These are phyloP conservation scores for Ooceraea biroi DNA, from an alignment of 1,140 invertebrate genomes.

Conservation along the genomic window DNA sequence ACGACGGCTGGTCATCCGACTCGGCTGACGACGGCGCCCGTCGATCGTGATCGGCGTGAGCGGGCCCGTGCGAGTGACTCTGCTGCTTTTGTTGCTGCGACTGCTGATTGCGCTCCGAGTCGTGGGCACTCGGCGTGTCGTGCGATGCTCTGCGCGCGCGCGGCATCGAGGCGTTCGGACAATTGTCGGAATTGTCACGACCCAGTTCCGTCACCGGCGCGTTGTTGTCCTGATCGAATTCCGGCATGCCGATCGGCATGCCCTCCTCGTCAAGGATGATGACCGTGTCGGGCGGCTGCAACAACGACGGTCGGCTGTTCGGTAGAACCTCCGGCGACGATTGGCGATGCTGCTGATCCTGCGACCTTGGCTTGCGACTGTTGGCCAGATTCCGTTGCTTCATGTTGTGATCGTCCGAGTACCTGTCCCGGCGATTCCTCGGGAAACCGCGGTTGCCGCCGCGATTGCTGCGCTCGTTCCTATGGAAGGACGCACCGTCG, in stretches of 20 bases:
- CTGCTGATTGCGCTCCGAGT: conserved; percentile 35
- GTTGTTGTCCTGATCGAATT: conserved; percentile 59
- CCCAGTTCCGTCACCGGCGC: conserved; percentile 8
- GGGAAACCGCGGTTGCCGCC: conserved; percentile 76
- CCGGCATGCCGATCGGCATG: conserved; percentile 70
- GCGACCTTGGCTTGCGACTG: conserved; percentile 72
- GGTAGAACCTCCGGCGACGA: conserved; percentile 63
- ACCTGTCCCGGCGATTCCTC: conserved; percentile 76
- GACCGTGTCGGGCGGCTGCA: conserved; percentile 74
- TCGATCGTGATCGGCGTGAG: conserved; percentile 42
- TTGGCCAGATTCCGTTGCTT: conserved; percentile 73
- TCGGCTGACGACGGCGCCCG: not conserved
- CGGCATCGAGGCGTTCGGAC: not conserved
- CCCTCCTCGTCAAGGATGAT: conserved; percentile 76
- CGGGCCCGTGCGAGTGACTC: not conserved
- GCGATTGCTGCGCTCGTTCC: conserved; percentile 77
- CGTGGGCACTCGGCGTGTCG: conserved; percentile 35
- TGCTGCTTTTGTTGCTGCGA: conserved; percentile 6
- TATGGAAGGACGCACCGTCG: conserved; percentile 76
- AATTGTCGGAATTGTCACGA: conserved; percentile 23
- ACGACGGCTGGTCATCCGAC: conserved; percentile 39
- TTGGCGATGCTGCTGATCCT: conserved; percentile 66
- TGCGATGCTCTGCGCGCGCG: conserved; percentile 27
- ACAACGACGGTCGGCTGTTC: conserved; percentile 62
- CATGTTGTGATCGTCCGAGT: conserved; percentile 77